These are phyloP conservation scores for Spongia lamella DNA, from an alignment of 37 sponge, comb jelly and placozoan genomes.

Conservation along the genomic window DNA sequence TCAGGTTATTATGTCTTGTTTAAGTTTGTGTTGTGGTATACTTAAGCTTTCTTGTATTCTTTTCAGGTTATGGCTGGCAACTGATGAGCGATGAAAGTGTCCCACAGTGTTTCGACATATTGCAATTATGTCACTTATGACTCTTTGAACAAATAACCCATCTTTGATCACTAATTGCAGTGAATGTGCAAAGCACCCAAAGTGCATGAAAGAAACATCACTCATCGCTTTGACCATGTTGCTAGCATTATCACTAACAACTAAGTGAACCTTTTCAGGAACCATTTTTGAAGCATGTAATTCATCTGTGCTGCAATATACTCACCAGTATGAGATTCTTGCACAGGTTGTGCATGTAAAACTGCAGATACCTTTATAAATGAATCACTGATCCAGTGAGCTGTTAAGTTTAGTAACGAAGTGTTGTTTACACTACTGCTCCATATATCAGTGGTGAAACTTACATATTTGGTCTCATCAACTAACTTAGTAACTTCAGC, in stretches of 20 bases:
- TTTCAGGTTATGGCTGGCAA: constrained; percentile 2
- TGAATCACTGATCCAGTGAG: constrained; percentile 34
- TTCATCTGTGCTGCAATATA: background rate
- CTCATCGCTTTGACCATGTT: no score
- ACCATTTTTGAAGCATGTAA: constrained; percentile 41
- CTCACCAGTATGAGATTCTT: constrained; percentile 40
- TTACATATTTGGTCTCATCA: no score
- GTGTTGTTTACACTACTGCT: constrained; percentile 13
- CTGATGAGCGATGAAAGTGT: constrained; percentile 35
- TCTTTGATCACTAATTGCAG: constrained; percentile 48
- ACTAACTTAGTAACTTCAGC: no score
- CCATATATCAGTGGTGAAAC: no score
- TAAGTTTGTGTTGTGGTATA: no score
- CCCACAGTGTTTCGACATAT: constrained; percentile 48
- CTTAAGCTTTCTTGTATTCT: constrained; percentile 16
- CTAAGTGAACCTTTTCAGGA: constrained; percentile 6
- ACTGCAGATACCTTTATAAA: constrained; percentile 26
- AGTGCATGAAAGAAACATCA: background rate
- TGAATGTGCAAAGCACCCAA: constrained; percentile 55
- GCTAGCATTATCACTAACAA: no score
- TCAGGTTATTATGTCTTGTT: no score
- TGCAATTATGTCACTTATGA: constrained; percentile 28
- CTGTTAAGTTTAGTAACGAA: constrained; percentile 34
- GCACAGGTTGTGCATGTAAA: constrained; percentile 12
- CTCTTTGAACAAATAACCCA: constrained; percentile 37